Conservation (phyloP, 92 coral and sea anemone genomes). For the Palythoa caribaeorum region DNA sequence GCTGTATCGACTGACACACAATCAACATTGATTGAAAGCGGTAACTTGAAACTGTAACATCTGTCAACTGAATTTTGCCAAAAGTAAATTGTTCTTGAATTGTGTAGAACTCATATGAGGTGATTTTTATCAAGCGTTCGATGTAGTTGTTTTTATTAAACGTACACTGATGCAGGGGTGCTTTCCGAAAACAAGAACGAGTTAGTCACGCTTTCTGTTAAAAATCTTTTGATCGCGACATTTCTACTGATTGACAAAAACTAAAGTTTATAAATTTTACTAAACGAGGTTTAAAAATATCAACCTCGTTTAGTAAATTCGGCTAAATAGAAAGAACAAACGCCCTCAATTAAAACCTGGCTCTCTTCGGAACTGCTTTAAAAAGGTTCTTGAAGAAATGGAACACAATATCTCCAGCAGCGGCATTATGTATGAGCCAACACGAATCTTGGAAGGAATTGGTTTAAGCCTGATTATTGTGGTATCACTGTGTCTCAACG, state of each 20-base stretch:
- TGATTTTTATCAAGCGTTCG: not conserved
- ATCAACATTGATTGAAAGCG: not conserved
- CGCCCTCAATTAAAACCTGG: not conserved
- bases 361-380: not conserved
- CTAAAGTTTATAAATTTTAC: too few relatives aligned
- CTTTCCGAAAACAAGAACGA: too few relatives aligned
- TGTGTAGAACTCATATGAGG: not conserved
- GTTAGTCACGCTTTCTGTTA: too few relatives aligned
- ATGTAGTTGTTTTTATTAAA: not conserved
- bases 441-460: conserved; percentile 61
- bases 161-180: not conserved
- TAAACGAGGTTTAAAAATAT: too few relatives aligned
- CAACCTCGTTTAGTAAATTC: too few relatives aligned
- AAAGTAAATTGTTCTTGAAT: not conserved
- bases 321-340: not conserved
- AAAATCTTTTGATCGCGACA: too few relatives aligned
- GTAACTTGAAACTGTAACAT: not conserved
- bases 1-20: not conserved
- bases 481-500: conserved; percentile 69
- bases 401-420: not conserved
- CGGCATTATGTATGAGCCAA: not conserved
- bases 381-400: not conserved
- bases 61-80: not conserved
- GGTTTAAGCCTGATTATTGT: conserved; percentile 62
- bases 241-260: too few relatives aligned